Base-by-base conservation (phyloP, 1,140 invertebrate genomes). In the Bombus waltoni region DNA sequence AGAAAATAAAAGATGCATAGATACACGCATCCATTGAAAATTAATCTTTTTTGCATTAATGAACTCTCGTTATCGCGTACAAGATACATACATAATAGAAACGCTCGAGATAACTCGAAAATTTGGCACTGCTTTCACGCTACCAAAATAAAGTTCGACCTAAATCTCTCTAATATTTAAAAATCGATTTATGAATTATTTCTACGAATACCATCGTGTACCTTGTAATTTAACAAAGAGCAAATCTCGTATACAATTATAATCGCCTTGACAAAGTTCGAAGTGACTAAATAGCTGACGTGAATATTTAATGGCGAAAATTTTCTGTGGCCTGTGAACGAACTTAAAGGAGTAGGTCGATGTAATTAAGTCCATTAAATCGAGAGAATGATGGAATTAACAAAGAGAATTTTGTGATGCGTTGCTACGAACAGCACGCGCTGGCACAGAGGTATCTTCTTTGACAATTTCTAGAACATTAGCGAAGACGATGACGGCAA, bases 71-170 rank as follows among this genome's bases (percentile, higher is more conserved):
- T 76, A 66, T 75, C 25, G 1, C 32, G 35, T 40, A 42, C 8
- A 13, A 77, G 18, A 44, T 25, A 79, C 28, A 57, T 25, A 71
- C 28, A 28, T 57, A 13, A 0, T 57, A 18, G 35, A 47, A 28
- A 32, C 4, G 11, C n/a, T 47, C n/a, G 10, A 53, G 59, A 42
- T 32, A 57, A 40, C 28, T n/a, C 25, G 65, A 66, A 68, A 85
- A 62, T 83, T 81, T 89, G 72, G 84, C 87, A 79, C 76, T 35
- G 66, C 72, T 83, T 86, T 86, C 1, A 80, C 4, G 38, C 11
- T 71, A 77, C 84, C 44, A 81, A 88, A 89, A 86, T 88, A 86
- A 89, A 83, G 32, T 32, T 35, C 44, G 71, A 88, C 84, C 87
- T 72, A 80, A 79, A 86, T 89, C 25, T n/a, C 11, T 28, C 2